A percentile compares a stretch with the other conserved stretches of the same genome.
These are phyloP conservation scores for Imbricaverruca yamaguchii DNA, from an alignment of 2,888 invertebrate species.

Conservation along the genomic window DNA sequence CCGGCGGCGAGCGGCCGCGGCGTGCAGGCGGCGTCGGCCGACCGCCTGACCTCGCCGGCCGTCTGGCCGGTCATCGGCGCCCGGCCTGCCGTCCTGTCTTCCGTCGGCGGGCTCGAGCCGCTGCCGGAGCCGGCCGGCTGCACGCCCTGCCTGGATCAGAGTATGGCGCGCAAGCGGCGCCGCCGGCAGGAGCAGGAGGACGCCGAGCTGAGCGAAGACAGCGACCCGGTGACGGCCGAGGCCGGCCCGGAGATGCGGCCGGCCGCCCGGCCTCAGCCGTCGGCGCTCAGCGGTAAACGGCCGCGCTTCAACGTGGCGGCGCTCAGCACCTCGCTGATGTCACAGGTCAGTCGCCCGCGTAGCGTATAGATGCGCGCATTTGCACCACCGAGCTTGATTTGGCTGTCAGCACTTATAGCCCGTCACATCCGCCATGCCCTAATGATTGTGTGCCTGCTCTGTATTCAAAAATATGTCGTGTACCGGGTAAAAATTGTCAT, in stretches of 20 bases:
- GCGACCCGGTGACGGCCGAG: not conserved
- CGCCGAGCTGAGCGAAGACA: slow-evolving; percentile 4
- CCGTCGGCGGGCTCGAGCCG: not conserved
- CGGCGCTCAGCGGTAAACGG: slow-evolving; percentile 4
- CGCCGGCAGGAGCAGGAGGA: not conserved
- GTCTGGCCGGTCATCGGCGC: not conserved
- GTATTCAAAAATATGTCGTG: too few relatives aligned
- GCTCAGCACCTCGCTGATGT: not conserved
- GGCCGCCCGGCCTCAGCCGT: not conserved
- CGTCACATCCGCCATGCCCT: too few relatives aligned
- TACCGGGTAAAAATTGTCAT: too few relatives aligned
- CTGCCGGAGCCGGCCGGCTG: not conserved
- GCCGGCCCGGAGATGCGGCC: not conserved
- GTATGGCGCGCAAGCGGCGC: slow-evolving; percentile 16
- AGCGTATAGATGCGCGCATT: too few relatives aligned
- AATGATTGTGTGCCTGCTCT: too few relatives aligned
- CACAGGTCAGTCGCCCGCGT: not conserved
- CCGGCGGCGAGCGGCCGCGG: not conserved
- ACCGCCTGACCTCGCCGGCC: not conserved
- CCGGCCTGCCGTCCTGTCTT: not conserved
- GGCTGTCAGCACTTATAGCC: too few relatives aligned
- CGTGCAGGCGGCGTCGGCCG: not conserved
- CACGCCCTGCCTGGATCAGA: not conserved
- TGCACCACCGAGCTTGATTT: too few relatives aligned
- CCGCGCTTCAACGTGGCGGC: slow-evolving; percentile 13